Evolutionary conservation across 2,888 invertebrate species (phyloP), one percentile per base, ranked within the genome.

Genomic region (Danaus chrysippus): DNA sequence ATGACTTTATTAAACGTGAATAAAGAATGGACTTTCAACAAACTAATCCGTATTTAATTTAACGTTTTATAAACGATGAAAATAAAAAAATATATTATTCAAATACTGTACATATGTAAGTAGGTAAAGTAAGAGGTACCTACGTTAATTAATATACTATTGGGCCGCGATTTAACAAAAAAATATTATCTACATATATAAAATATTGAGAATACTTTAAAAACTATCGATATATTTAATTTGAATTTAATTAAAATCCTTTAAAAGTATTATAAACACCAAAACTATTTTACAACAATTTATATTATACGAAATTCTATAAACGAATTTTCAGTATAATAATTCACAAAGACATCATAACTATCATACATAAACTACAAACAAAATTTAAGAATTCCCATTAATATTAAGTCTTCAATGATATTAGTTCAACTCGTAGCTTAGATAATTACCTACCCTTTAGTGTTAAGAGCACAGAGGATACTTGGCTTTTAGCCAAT

Each of bases 361-460:
- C 23, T 34, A 34, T 3, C 8, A 6, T 34, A 34, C 6, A 34
- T 34, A 34, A 5, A 34, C n/a, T 3, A 13, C 13, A 46, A 46
- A 46, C 12, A 46, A 46, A 46, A 13, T 13, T 46, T 13, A 46
- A 46, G 8, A 46, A 12, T 15, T 46, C n/a, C 1, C 23, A 34
- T 34, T 6, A 2, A 34, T 34, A 34, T 34, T 34, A 34, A 34
- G 23, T 5, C 6, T 15, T 17, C 17, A 49, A 49, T 49, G 17
- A 17, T 49, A 49, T 11, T 49, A 49, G 49, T 49, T 49, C 49
- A 13, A 49, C 17, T 17, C 17, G 10, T 15, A 15, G 49, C 49
- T 49, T 49, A 84, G 84, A 86, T 83, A 86, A 85, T 81, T 82
- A 84, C 80, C 68, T 77, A 78, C 77, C 89, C 85, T 79, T 88